These are phyloP conservation scores for Nemoura dubitans DNA, from an alignment of 2,888 invertebrate species.

Conservation along the genomic window DNA sequence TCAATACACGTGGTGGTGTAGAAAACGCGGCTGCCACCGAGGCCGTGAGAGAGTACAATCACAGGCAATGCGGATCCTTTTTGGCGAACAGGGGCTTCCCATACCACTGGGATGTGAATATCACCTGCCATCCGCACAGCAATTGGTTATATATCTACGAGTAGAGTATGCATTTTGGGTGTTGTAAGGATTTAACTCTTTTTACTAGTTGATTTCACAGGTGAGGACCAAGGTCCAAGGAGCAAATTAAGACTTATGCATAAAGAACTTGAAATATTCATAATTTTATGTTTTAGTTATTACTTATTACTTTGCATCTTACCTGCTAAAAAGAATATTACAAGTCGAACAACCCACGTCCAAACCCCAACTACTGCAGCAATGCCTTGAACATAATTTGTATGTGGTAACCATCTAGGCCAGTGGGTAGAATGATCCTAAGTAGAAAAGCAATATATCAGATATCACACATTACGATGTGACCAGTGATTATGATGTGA, in stretches of 20 bases:
- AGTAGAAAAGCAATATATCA: neutral
- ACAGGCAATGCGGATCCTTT: constrained; percentile 62
- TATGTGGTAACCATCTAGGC: constrained; percentile 66
- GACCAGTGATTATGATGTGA: too few relatives aligned
- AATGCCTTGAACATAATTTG: constrained; percentile 65
- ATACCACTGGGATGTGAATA: constrained; percentile 64
- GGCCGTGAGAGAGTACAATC: constrained; percentile 72
- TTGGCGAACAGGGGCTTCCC: constrained; percentile 59
- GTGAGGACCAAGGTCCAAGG: too few relatives aligned
- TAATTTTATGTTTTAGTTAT: too few relatives aligned
- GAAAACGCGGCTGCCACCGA: constrained; percentile 69
- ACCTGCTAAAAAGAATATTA: constrained; percentile 58
- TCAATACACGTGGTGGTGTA: constrained; percentile 69
- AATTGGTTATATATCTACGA: neutral
- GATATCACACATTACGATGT: too few relatives aligned
- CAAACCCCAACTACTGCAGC: constrained; percentile 60
- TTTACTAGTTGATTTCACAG: too few relatives aligned
- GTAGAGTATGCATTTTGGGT: neutral
- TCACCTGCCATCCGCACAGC: constrained; percentile 57
- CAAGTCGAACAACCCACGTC: constrained; percentile 57
- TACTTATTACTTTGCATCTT: constrained; percentile 46
- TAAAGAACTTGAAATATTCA: too few relatives aligned
- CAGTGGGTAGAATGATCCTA: constrained; percentile 63
- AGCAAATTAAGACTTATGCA: too few relatives aligned
- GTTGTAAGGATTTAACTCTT: too few relatives aligned